A percentile compares a stretch with the other conserved stretches of the same genome.
Evolutionary conservation across 2,113 vertebrate species (phyloP).

Genomic region (Dendrocopos noguchii): DNA sequence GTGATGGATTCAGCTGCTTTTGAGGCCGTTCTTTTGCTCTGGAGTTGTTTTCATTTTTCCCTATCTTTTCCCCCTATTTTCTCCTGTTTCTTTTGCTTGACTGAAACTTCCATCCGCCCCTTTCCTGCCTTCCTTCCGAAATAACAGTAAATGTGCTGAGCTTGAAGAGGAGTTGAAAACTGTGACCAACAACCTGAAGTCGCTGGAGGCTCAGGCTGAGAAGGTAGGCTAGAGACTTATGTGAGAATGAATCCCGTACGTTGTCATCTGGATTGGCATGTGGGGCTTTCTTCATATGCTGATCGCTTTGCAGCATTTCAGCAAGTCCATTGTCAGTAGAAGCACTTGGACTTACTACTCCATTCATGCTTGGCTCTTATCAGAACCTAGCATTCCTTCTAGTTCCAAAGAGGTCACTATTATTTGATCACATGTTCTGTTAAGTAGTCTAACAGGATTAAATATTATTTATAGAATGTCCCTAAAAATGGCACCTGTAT

Average conservation of each 20-base stretch:
- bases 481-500: not conserved
- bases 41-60: constrained; percentile 80
- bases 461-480: not conserved
- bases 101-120: constrained; percentile 66
- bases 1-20: constrained; percentile 78
- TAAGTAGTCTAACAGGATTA: not conserved
- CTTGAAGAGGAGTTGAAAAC: constrained; percentile 99
- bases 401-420: not conserved
- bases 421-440: not conserved
- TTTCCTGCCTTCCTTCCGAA: constrained; percentile 82
- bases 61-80: constrained; percentile 76
- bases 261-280: not conserved
- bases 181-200: constrained; percentile 99
- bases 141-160: constrained; percentile 99
- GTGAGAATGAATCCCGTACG: not conserved
- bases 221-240: constrained; percentile 87
- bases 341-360: not conserved
- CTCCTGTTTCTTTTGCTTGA: constrained; percentile 74
- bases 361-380: not conserved
- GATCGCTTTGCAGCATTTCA: not conserved
- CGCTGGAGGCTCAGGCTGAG: constrained; percentile 99
- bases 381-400: not conserved
- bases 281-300: not conserved
- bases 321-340: not conserved
- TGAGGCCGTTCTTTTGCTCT: constrained; percentile 75